Conservation (phyloP, 1,140 invertebrate genomes). For the Caenorhabditis remanei region DNA sequence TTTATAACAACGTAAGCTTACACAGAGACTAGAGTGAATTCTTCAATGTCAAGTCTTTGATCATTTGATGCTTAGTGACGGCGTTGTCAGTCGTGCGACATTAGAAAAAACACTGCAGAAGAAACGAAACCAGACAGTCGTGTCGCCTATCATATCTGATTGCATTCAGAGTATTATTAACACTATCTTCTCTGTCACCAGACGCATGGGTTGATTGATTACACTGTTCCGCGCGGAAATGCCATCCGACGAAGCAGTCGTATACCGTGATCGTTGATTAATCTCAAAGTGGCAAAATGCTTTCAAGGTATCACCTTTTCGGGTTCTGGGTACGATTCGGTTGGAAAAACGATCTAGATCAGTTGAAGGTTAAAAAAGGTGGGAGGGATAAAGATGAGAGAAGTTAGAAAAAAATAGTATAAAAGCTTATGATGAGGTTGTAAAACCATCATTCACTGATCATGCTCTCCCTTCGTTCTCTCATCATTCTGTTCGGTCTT, state of each 20-base stretch:
- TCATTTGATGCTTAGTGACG: constrained; percentile 19
- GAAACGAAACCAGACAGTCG: constrained; percentile 6
- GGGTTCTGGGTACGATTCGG: neutral
- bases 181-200: constrained; percentile 20
- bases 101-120: constrained; percentile 5
- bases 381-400: neutral
- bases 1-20: neutral
- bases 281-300: neutral
- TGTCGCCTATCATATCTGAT: constrained; percentile 32
- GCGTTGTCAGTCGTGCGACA: neutral
- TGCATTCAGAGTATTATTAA: constrained; percentile 44
- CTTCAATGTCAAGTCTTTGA: neutral
- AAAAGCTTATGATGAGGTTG: neutral
- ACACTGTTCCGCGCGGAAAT: constrained; percentile 16
- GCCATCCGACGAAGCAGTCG: neutral
- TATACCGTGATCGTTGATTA: neutral
- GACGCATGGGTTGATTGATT: constrained; percentile 49
- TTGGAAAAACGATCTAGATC: constrained; percentile 22
- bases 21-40: neutral
- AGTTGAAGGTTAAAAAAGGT: constrained; percentile 3
- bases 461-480: constrained; percentile 37
- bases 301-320: neutral
- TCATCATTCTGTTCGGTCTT: constrained; percentile 33
- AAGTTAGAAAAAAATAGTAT: neutral
- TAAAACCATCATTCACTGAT: constrained; percentile 11